Evolutionary conservation across 2,797 vertebrate genomes (phyloP).

Genomic region (Carcharodon carcharias): DNA sequence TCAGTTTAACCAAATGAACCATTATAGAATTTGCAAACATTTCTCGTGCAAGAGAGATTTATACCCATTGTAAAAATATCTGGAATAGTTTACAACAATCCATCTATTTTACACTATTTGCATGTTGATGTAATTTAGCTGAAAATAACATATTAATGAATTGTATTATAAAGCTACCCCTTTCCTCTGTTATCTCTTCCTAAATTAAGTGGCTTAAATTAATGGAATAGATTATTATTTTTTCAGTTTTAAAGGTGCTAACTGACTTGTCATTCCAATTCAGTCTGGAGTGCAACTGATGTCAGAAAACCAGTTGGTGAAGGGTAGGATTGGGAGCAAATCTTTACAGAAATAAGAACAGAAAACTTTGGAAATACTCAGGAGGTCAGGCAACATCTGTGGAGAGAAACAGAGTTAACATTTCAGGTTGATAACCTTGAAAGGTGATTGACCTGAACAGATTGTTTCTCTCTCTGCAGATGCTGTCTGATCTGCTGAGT

Average conservation of each 20-base stretch:
- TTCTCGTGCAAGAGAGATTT: background rate
- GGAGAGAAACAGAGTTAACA: too few species aligned
- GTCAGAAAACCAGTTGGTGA: background rate
- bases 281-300: background rate
- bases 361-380: too few species aligned
- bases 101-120: background rate
- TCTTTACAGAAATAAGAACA: too few species aligned
- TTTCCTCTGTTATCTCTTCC: background rate
- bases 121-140: background rate
- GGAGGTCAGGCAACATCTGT: too few species aligned
- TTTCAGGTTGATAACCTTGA: too few species aligned
- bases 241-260: background rate
- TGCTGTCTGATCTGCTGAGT: too few species aligned
- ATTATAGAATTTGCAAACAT: background rate
- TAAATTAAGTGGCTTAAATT: background rate
- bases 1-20: background rate
- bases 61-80: background rate
- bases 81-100: background rate
- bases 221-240: background rate
- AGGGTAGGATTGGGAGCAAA: background rate
- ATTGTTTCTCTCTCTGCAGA: too few species aligned
- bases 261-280: background rate
- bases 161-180: background rate
- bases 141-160: background rate
- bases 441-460: too few species aligned